A percentile compares a stretch with the other conserved stretches of the same genome.
Evolutionary conservation across 2,797 vertebrate genomes (phyloP).

Genomic region (Sebastiscus albofasciatus): DNA sequence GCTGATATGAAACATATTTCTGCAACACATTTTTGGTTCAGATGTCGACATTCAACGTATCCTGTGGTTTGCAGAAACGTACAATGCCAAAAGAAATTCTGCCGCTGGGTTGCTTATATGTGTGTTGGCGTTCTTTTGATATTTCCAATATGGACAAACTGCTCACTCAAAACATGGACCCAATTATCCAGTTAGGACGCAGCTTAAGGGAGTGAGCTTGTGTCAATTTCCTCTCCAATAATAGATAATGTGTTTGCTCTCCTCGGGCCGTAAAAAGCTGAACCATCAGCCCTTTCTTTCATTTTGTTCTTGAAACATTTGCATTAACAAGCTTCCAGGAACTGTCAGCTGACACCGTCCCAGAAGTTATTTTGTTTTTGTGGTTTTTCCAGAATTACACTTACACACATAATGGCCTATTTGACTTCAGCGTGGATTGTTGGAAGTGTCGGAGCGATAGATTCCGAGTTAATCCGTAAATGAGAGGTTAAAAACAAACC

Average conservation of each 20-base stretch:
- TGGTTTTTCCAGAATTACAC: conserved; percentile 27
- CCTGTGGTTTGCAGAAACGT: too few relatives aligned
- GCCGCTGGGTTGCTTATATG: too few relatives aligned
- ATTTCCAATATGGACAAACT: not conserved
- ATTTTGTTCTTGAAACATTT: not conserved
- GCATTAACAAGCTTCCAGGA: conserved; percentile 32
- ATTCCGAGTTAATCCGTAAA: conserved; percentile 59
- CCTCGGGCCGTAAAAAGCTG: not conserved
- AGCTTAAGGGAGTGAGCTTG: not conserved
- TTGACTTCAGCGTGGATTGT: not conserved
- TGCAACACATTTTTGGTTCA: too few relatives aligned
- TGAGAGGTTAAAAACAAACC: conserved; percentile 43
- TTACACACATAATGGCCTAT: not conserved
- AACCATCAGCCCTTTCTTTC: conserved; percentile 22
- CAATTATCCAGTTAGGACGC: not conserved
- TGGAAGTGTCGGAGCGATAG: not conserved
- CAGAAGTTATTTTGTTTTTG: conserved; percentile 15
- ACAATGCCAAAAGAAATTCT: too few relatives aligned
- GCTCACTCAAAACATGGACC: not conserved
- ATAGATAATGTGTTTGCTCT: not conserved
- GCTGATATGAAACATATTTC: too few relatives aligned
- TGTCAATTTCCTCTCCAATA: not conserved
- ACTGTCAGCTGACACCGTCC: not conserved
- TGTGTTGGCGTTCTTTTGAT: not conserved
- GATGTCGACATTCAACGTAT: too few relatives aligned